Conservation (phyloP, 2,797 vertebrate species). For the Cossypha niveicapilla region DNA sequence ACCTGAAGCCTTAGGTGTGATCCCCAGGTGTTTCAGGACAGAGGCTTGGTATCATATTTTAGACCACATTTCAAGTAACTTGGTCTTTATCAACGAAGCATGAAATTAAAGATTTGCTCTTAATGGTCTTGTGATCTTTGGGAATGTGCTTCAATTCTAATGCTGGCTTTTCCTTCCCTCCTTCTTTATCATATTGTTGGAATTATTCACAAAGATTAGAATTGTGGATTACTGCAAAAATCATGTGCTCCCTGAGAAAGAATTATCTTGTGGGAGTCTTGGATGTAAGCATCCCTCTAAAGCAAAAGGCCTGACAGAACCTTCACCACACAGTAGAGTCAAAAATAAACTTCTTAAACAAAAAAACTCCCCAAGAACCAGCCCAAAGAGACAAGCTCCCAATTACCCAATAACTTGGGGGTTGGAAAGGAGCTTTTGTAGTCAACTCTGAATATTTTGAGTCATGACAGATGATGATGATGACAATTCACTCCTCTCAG, state of each 20-base stretch:
- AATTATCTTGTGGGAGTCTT: neutral
- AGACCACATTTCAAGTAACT: neutral
- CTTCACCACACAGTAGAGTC: rapidly evolving
- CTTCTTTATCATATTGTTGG: neutral
- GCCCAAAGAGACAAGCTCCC: neutral
- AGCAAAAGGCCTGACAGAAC: neutral
- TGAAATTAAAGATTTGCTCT: slow-evolving; percentile 15
- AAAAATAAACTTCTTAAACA: neutral
- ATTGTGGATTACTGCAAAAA: neutral
- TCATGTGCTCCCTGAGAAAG: neutral
- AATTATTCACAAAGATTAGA: neutral
- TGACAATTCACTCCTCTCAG: neutral
- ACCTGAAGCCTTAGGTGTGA: neutral
- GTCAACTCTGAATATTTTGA: neutral
- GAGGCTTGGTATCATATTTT: rapidly evolving
- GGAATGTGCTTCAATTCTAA: neutral
- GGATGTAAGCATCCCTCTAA: neutral
- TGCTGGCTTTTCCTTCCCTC: neutral
- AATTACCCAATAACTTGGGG: neutral
- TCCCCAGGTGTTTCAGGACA: neutral
- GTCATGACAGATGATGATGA: neutral
- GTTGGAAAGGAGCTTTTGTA: neutral
- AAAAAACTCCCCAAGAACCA: neutral
- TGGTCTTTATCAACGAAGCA: neutral
- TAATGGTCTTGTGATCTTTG: neutral